Evolutionary conservation across 2,797 vertebrate genomes (phyloP).

Genomic region (Mareca strepera): DNA sequence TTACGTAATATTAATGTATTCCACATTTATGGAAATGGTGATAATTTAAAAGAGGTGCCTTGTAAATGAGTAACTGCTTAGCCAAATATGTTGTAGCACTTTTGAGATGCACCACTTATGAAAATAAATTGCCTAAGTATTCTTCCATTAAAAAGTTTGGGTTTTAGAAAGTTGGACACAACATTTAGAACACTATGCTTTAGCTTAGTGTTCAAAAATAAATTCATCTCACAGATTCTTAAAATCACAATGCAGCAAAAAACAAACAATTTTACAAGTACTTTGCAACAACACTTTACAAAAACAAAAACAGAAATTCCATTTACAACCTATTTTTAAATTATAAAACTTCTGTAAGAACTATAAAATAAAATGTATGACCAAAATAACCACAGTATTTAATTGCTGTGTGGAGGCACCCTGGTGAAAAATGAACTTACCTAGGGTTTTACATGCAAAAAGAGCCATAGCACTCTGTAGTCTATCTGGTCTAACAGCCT

Average conservation of each 20-base stretch:
- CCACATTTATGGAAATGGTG: not conserved
- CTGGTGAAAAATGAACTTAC: constrained; percentile 77
- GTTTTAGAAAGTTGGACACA: not conserved
- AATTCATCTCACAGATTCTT: not conserved
- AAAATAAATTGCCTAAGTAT: not conserved
- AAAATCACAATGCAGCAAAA: not conserved
- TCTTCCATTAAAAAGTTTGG: not conserved
- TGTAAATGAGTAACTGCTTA: not conserved
- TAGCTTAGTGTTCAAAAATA: not conserved
- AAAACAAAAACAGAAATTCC: not conserved
- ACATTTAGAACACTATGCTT: not conserved
- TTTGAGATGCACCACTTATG: not conserved
- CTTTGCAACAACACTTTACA: not conserved
- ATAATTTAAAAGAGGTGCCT: not conserved
- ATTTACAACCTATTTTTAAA: not conserved
- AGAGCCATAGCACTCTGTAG: constrained; percentile 91
- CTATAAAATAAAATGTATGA: not conserved
- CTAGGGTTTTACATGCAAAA: constrained; percentile 88
- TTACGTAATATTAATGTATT: not conserved
- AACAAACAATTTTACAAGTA: not conserved
- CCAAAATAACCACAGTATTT: not conserved
- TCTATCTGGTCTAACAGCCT: constrained; percentile 91
- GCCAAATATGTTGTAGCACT: not conserved
- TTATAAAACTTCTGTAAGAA: not conserved
- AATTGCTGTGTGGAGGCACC: not conserved